Conservation (phyloP, 2,113 vertebrate genomes). For the human (Homo sapiens) region DNA sequence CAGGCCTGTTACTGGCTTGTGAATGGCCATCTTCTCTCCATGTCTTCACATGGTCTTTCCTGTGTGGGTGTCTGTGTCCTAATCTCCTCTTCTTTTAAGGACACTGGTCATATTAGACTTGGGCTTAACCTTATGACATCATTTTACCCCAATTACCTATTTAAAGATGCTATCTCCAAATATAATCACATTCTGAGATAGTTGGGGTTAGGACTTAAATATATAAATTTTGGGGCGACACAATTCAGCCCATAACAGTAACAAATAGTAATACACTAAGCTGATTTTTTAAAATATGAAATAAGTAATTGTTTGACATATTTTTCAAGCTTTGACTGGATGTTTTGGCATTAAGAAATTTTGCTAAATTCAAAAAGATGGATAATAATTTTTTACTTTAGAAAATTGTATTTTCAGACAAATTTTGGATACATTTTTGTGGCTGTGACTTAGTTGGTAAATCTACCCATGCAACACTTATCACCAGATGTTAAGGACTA, state of each 20-base stretch:
- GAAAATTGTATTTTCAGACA: neutral
- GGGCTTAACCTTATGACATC: neutral
- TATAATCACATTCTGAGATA: neutral
- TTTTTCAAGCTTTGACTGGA: neutral
- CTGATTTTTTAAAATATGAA: neutral
- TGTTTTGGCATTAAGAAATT: neutral
- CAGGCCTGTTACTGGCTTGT: neutral
- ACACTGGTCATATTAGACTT: neutral
- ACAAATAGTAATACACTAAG: neutral
- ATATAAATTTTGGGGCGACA: neutral
- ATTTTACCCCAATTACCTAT: neutral
- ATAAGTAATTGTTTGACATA: neutral
- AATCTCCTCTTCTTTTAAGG: neutral
- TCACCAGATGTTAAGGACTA: neutral
- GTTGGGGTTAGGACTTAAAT: neutral
- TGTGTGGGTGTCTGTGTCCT: neutral
- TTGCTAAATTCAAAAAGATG: neutral
- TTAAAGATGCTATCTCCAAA: neutral
- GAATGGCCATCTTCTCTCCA: accelerated
- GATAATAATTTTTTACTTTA: neutral
- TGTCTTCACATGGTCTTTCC: neutral
- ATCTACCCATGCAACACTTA: neutral
- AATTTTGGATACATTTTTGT: neutral
- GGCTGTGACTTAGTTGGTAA: neutral
- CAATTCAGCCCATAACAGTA: neutral